phyloP scores from a whole-genome alignment of 2,113 vertebrate species.

The Dasyornis broadbenti region DNA sequence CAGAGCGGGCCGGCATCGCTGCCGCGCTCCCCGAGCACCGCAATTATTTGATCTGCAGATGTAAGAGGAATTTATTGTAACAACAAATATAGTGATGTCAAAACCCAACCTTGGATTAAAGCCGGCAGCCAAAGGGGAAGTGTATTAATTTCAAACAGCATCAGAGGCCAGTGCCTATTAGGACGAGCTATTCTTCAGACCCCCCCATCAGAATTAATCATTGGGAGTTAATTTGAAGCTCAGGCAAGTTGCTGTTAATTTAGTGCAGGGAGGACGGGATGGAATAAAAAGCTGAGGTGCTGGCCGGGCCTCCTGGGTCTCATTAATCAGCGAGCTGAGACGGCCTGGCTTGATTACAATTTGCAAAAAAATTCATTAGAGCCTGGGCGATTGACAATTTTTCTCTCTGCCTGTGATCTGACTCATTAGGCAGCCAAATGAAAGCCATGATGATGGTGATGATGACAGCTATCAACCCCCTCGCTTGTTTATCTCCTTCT shows the following conservation, averaged over 20 bases:
- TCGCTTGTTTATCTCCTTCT: slow-evolving; percentile 81
- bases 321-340: slow-evolving; percentile 91
- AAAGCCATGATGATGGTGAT: slow-evolving; percentile 78
- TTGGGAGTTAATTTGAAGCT: slow-evolving; percentile 93
- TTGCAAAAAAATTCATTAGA: slow-evolving; percentile 96
- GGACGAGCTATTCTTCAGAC: slow-evolving; percentile 83
- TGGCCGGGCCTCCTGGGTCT: slow-evolving; percentile 83
- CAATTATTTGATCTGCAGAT: slow-evolving; percentile 79
- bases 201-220: slow-evolving; percentile 93
- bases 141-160: slow-evolving; percentile 84
- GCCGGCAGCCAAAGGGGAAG: slow-evolving; percentile 79
- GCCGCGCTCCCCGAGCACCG: not conserved
- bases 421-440: slow-evolving; percentile 88
- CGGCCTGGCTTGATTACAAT: slow-evolving; percentile 94
- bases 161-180: slow-evolving; percentile 85
- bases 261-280: slow-evolving; percentile 84
- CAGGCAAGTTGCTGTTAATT: slow-evolving; percentile 96
- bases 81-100: slow-evolving; percentile 87
- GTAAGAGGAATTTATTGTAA: slow-evolving; percentile 84
- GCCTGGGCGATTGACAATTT: slow-evolving; percentile 88
- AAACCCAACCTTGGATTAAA: slow-evolving; percentile 81
- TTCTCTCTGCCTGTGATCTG: slow-evolving; percentile 83
- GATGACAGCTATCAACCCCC: slow-evolving; percentile 81
- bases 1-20: not conserved
- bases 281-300: slow-evolving; percentile 82